Base-by-base conservation (phyloP, 1,140 invertebrate species). In the Diorhabda carinulata region DNA sequence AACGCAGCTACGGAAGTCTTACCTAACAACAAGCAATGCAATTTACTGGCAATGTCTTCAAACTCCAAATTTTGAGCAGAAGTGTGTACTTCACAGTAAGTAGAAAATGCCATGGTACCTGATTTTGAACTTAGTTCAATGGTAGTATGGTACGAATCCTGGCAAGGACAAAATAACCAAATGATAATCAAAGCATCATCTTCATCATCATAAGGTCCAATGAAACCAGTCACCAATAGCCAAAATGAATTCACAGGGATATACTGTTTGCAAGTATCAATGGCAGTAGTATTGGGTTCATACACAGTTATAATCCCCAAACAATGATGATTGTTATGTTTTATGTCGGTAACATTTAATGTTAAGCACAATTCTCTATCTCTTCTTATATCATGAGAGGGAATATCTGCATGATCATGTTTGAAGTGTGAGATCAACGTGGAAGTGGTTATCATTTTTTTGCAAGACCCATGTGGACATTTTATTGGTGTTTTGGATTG, bases 81-180 rank as follows among this genome's bases (percentile, higher is more conserved):
- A 43, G 61, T 61, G 25, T 76, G 76, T n/a, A 76, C 72, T 25
- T 66, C 64, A 62, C 77, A 79, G 58, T 72, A 78, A 10, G 75
- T 76, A 5, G 79, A 79, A 47, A 74, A 72, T 47, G 70, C 71
- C 41, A 77, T 68, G 8, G 70, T 73, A 43, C 77, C 78, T 8
- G 73, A 61, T 41, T 71, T 64, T 25, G 78, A 78, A 0, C 73
- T 66, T 42, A 80, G 57, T 68, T 79, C 78, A 6, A 80, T 66
- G 2, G 78, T 79, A 58, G 73, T 76, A 57, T 74, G 73, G 69
- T 74, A 77, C 40, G 59, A 59, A 10, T 77, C 74, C 2, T 74
- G 74, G n/a, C 70, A 76, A 66, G 75, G 78, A 6, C 74, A 76
- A 64, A 79, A 78, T 42, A 80, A 42, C 79, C 79, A 79, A 60